phyloP scores from a whole-genome alignment of 2,113 vertebrate genomes.

The Syngnathus scovelli region DNA sequence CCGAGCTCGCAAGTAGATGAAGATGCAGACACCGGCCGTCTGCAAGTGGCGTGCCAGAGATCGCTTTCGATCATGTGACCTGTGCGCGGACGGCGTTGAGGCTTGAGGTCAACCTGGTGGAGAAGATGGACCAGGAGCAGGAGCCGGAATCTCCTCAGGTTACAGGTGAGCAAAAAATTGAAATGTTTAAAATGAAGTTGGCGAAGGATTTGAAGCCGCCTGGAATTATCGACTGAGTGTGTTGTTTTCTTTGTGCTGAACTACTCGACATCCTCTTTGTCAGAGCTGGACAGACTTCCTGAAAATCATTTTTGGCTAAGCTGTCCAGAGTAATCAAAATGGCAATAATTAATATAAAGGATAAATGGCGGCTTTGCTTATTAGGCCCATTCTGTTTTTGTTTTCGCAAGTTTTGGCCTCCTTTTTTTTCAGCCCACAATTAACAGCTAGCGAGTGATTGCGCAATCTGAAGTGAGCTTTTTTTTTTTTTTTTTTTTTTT shows the following conservation, averaged over 20 bases:
- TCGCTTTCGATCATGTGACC: slow-evolving; percentile 12
- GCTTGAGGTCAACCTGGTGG: slow-evolving; percentile 1
- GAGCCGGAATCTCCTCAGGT: slow-evolving; percentile 32
- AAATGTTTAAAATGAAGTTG: not conserved
- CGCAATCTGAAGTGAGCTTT: too few relatives aligned
- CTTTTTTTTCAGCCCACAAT: not conserved
- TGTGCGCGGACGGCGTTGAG: slow-evolving; percentile 1
- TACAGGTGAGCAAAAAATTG: slow-evolving; percentile 43
- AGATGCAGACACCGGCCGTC: not conserved
- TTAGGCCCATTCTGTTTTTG: too few relatives aligned
- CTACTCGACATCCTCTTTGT: slow-evolving; percentile 22
- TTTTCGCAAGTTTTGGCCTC: too few relatives aligned
- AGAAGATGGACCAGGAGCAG: slow-evolving; percentile 55
- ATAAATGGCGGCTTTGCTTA: too few relatives aligned
- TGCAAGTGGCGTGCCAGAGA: not conserved
- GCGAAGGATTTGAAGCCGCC: not conserved
- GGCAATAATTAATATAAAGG: too few relatives aligned
- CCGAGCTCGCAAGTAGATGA: slow-evolving; percentile 49
- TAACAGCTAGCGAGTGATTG: not conserved
- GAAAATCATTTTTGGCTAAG: slow-evolving; percentile 17
- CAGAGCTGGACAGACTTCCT: slow-evolving; percentile 56
- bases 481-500: not conserved
- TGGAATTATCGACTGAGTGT: slow-evolving; percentile 9
- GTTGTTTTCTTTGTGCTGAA: slow-evolving; percentile 18
- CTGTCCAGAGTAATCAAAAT: not conserved